A percentile compares a stretch with the other conserved stretches of the same genome.
Evolutionary conservation across 2,113 vertebrate species (phyloP).

Genomic region (Onychostoma macrolepis): DNA sequence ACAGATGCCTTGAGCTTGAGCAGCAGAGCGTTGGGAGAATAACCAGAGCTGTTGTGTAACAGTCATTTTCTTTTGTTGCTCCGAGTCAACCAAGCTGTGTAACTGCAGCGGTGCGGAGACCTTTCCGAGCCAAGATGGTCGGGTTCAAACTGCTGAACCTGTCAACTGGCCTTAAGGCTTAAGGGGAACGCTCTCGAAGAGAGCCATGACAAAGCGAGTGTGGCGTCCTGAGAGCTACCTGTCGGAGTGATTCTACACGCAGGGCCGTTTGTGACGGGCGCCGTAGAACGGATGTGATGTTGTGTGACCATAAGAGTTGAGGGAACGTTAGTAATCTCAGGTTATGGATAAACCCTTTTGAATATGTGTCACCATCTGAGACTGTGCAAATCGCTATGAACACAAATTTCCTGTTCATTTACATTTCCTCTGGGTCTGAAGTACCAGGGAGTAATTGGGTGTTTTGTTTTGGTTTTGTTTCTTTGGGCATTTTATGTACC

Average conservation of each 20-base stretch:
- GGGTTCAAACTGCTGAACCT: constrained; percentile 12
- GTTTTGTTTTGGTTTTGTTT: neutral
- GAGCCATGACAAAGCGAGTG: constrained; percentile 25
- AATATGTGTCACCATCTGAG: constrained; percentile 13
- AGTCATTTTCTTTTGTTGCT: constrained; percentile 45
- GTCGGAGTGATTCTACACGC: constrained; percentile 44
- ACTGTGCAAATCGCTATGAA: neutral
- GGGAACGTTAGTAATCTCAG: constrained; percentile 13
- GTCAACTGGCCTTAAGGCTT: neutral
- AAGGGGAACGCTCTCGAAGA: neutral
- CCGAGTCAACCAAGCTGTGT: constrained; percentile 27
- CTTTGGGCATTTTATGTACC: neutral
- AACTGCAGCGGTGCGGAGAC: neutral
- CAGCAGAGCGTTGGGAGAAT: constrained; percentile 59
- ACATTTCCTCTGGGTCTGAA: neutral
- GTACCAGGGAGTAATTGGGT: neutral
- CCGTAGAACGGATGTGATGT: constrained; percentile 38
- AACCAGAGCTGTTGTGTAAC: constrained; percentile 56
- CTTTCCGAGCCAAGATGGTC: constrained; percentile 10
- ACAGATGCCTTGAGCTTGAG: constrained; percentile 62
- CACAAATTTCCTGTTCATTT: neutral
- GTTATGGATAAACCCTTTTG: constrained; percentile 15
- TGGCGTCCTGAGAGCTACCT: constrained; percentile 42
- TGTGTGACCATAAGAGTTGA: constrained; percentile 38
- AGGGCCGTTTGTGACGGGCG: constrained; percentile 17